Conservation (phyloP, 2,113 vertebrate genomes). For the Channa argus region DNA sequence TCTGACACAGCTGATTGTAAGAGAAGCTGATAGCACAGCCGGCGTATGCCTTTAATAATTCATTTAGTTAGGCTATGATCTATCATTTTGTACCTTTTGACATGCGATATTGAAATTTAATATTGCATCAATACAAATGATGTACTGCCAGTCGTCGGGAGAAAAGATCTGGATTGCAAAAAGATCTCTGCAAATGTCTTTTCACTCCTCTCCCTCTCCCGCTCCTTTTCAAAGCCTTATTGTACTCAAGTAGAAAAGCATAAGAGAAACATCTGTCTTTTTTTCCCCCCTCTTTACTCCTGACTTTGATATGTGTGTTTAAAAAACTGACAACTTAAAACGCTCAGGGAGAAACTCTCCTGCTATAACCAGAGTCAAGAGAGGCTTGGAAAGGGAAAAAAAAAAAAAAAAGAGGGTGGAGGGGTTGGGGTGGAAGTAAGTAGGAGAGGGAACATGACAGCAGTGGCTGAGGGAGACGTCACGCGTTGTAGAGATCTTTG, state of each 20-base stretch:
- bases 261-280: conserved; percentile 72
- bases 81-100: conserved; percentile 90
- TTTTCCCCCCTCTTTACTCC: conserved; percentile 28
- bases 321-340: conserved; percentile 81
- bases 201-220: conserved; percentile 47
- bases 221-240: conserved; percentile 68
- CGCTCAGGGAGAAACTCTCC: conserved; percentile 71
- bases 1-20: conserved; percentile 84
- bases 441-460: conserved; percentile 74
- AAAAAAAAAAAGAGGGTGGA: background rate
- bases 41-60: conserved; percentile 86
- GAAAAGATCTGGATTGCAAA: conserved; percentile 81
- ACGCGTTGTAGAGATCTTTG: conserved; percentile 70
- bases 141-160: conserved; percentile 81
- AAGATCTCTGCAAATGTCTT: conserved; percentile 75
- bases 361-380: conserved; percentile 60
- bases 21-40: conserved; percentile 81
- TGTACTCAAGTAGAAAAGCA: conserved; percentile 77
- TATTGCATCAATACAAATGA: conserved; percentile 88
- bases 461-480: conserved; percentile 76
- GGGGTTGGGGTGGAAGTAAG: conserved; percentile 34
- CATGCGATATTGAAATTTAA: conserved; percentile 89
- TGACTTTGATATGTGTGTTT: conserved; percentile 83
- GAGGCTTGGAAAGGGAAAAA: conserved; percentile 32
- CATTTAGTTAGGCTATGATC: conserved; percentile 87